These are phyloP conservation scores for Arctia plantaginis DNA, from an alignment of 2,888 invertebrate species.

Conservation along the genomic window DNA sequence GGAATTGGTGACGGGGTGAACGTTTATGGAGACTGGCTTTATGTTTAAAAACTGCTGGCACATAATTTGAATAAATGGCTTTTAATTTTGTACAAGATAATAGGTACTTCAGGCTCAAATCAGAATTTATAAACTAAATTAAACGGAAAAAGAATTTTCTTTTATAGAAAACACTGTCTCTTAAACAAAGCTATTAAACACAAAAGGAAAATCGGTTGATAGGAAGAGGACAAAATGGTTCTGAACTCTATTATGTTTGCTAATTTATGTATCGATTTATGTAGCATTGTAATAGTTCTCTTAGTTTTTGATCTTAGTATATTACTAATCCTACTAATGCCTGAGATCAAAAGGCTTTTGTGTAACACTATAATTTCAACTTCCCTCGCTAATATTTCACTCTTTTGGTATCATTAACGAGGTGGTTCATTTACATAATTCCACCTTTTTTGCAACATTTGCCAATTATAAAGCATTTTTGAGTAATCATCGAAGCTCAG, in stretches of 20 bases:
- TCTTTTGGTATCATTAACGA: background rate
- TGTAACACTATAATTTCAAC: background rate
- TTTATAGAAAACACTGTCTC: too few relatives aligned
- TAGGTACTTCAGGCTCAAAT: too few relatives aligned
- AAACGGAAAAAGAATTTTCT: background rate
- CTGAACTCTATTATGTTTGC: background rate
- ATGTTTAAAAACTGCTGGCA: background rate
- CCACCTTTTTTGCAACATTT: background rate
- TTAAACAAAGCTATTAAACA: background rate
- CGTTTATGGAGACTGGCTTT: background rate
- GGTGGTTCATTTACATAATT: background rate
- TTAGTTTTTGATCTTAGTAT: background rate
- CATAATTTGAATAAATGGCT: background rate
- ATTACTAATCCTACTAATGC: background rate
- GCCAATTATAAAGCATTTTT: background rate
- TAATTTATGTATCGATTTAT: background rate
- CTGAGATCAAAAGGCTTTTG: background rate
- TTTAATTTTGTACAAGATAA: background rate
- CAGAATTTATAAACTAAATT: background rate
- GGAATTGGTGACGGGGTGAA: background rate
- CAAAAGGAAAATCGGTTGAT: background rate
- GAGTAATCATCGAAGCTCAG: background rate
- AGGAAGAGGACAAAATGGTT: too few relatives aligned
- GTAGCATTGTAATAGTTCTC: background rate
- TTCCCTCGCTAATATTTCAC: background rate